These are phyloP conservation scores for Xestia sexstrigata DNA, from an alignment of 2,888 invertebrate species.

Conservation along the genomic window DNA sequence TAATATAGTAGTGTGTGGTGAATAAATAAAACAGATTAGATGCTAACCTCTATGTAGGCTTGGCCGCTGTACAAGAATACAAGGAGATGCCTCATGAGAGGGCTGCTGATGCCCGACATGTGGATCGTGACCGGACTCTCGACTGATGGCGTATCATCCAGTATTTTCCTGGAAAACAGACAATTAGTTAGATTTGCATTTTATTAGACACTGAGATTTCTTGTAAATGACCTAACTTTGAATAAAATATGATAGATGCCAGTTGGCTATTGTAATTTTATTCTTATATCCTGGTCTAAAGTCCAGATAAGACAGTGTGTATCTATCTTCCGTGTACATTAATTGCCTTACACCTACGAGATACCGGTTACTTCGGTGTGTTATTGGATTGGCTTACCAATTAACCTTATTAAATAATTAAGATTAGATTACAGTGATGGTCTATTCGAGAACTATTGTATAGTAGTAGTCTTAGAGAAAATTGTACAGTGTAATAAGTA, in stretches of 20 bases:
- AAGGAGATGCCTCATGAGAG: conserved; percentile 95
- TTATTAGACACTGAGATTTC: conserved; percentile 28
- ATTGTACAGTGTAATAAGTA: conserved; percentile 29
- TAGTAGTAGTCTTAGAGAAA: conserved; percentile 47
- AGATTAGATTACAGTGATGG: conserved; percentile 66
- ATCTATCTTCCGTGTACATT: conserved; percentile 54
- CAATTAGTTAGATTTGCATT: conserved; percentile 40
- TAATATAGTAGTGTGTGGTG: conserved; percentile 41
- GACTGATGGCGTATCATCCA: conserved; percentile 93
- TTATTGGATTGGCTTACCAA: conserved; percentile 68
- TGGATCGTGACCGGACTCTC: conserved; percentile 95
- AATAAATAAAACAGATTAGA: conserved; percentile 50
- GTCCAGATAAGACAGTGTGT: conserved; percentile 51
- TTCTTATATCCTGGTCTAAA: conserved; percentile 60
- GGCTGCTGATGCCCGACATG: conserved; percentile 95
- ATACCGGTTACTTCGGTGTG: conserved; percentile 61
- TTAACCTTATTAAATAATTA: conserved; percentile 71
- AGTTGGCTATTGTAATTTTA: conserved; percentile 44
- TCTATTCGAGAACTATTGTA: conserved; percentile 57
- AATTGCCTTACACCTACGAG: conserved; percentile 59
- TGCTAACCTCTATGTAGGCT: conserved; percentile 94
- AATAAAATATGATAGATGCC: conserved; percentile 32
- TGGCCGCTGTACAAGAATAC: conserved; percentile 97
- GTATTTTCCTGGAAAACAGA: conserved; percentile 90
- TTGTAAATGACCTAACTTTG: conserved; percentile 29